A percentile compares a stretch with the other conserved stretches of the same genome.
These are phyloP conservation scores for Hiodon alosoides DNA, from an alignment of 2,113 vertebrate genomes.

Conservation along the genomic window DNA sequence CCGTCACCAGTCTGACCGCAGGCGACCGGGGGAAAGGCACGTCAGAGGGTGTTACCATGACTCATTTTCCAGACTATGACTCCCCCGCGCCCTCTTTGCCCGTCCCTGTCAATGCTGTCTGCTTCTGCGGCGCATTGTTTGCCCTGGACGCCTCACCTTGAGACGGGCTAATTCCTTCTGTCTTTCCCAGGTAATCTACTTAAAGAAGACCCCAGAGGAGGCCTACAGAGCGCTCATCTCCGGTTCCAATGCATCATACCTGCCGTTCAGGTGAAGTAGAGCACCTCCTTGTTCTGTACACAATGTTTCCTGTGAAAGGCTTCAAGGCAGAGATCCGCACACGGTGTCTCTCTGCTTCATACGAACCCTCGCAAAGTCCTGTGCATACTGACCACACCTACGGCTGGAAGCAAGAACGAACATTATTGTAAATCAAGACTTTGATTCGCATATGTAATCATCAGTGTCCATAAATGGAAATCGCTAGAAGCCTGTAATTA, in stretches of 20 bases:
- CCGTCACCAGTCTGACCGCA: too few species aligned
- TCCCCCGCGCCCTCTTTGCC: too few species aligned
- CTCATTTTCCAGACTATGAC: too few species aligned
- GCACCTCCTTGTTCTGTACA: neutral
- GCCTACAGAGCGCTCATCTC: constrained; percentile 79
- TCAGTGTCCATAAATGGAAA: too few species aligned
- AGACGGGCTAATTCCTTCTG: neutral
- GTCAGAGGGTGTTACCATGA: too few species aligned
- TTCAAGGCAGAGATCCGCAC: neutral
- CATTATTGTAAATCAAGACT: too few species aligned
- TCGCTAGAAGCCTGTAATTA: too few species aligned
- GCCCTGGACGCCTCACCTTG: neutral
- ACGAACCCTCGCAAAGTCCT: too few species aligned
- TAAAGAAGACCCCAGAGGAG: constrained; percentile 95
- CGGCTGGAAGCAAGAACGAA: too few species aligned
- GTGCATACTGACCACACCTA: too few species aligned
- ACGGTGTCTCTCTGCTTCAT: neutral
- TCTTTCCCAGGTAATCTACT: constrained; percentile 79
- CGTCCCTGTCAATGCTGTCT: neutral
- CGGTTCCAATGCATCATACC: constrained; percentile 83
- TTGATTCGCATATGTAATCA: too few species aligned
- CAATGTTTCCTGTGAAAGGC: neutral
- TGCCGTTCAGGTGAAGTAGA: constrained; percentile 87
- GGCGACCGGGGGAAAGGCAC: too few species aligned
- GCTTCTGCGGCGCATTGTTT: neutral